A percentile compares a stretch with the other conserved stretches of the same genome.
phyloP scores from a whole-genome alignment of 2,797 vertebrate species.

The Pseudochirops corinnae region DNA sequence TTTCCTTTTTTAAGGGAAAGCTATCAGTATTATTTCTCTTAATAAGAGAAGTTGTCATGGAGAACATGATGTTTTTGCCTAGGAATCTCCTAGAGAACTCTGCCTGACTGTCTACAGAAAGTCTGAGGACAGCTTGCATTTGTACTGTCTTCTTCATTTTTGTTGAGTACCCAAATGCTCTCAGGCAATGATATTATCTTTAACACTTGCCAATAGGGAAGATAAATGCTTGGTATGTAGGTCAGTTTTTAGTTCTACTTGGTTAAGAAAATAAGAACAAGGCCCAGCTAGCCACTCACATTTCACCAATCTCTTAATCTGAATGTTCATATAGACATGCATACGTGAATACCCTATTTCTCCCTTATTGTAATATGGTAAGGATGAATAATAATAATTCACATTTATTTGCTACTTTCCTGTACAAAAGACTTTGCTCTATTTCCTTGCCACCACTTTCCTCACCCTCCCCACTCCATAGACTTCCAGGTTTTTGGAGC shows the following conservation, averaged over 20 bases:
- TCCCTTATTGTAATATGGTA: slow-evolving; percentile 24
- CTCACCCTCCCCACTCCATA: neutral
- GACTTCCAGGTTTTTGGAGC: neutral
- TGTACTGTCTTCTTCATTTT: slow-evolving; percentile 42
- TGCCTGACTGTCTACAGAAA: slow-evolving; percentile 49
- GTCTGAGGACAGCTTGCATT: slow-evolving; percentile 43
- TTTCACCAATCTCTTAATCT: slow-evolving; percentile 43
- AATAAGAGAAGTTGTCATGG: neutral
- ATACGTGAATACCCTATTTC: neutral
- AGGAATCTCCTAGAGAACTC: slow-evolving; percentile 42
- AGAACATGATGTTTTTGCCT: neutral
- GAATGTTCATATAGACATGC: neutral
- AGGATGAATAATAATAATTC: neutral
- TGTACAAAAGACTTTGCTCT: neutral
- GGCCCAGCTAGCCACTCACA: slow-evolving; percentile 23
- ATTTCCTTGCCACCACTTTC: neutral
- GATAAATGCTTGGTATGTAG: slow-evolving; percentile 62
- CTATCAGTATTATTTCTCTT: neutral
- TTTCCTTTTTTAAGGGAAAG: neutral
- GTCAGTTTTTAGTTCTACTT: slow-evolving; percentile 43
- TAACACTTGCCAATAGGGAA: slow-evolving; percentile 62
- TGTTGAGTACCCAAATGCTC: slow-evolving; percentile 48
- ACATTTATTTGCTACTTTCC: neutral
- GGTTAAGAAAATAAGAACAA: slow-evolving; percentile 55
- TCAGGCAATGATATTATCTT: slow-evolving; percentile 58